Evolutionary conservation across 64 coral and sea anemone genomes (phyloP), one percentile per base, ranked within the genome.

Genomic region (Cladopsammia gracilis): DNA sequence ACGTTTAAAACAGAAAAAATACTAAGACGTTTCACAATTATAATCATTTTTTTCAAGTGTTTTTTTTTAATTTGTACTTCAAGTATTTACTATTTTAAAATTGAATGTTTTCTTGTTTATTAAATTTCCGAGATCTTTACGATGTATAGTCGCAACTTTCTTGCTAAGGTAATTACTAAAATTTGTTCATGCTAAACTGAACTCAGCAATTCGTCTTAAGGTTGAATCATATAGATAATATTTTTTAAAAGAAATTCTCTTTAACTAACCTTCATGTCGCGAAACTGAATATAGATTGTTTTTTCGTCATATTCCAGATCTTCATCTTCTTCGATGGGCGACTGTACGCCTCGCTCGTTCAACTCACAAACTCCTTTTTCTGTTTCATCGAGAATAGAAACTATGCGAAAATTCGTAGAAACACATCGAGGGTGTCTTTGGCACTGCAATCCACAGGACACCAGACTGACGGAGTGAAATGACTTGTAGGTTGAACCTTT

Each of bases 371-470:
- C 19, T 82, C 58, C 75, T 1, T 7, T 16, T 13, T 2, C 34
- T 3, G 59, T 12, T 10, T 51, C 34, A 2, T 34, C 50, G 10
- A 53, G 11, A 78, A 4, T 53, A 25, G 42, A 82, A 19, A 48
- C 14, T 10, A 48, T 2, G 0, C 26, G 58, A n/a, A 64, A 82
- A 62, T 60, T 62, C 42, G 59, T 48, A 15, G 79, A 82, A 47
- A 82, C 25, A 34, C 79, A 82, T 64, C 57, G 79, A n/a, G 25
- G 26, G 26, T 82, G 15, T 64, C 79, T 82, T 64, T 82, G 79
- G 44, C 79, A 82, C 26, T 9, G 26, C 79, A 82, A 64, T 5
- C 58, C 9, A n/a, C 79, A 82, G 1, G 18, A 62, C 9, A 82
- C 58, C 59, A 82, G 58, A 25, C 79, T 64, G 13, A 19, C 79